Conservation (phyloP, 1,140 invertebrate species). For the Homarus americanus region DNA sequence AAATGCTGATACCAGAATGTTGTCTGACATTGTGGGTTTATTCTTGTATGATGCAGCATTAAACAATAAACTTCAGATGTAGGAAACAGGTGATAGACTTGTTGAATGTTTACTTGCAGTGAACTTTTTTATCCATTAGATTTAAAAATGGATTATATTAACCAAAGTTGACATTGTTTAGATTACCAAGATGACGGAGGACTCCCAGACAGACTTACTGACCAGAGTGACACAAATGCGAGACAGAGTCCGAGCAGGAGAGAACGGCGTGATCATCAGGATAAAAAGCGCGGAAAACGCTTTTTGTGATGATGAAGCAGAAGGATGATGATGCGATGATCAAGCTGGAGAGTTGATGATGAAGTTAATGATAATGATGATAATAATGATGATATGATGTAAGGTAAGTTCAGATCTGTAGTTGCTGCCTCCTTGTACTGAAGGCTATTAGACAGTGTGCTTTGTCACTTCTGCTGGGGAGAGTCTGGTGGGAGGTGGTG, state of each 20-base stretch:
- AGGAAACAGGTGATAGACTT: too few relatives aligned
- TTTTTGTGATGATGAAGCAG: conserved; percentile 67
- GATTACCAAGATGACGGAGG: conserved; percentile 13
- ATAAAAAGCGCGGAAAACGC: conserved; percentile 68
- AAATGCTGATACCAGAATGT: too few relatives aligned
- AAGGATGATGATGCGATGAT: conserved; percentile 63
- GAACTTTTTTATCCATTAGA: too few relatives aligned
- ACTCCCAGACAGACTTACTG: conserved; percentile 61
- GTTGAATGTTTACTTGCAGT: too few relatives aligned
- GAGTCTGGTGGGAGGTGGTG: too few relatives aligned
- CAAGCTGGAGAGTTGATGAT: conserved; percentile 65
- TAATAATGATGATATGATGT: conserved; percentile 10
- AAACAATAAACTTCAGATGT: too few relatives aligned
- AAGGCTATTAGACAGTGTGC: too few relatives aligned
- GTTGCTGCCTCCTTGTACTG: too few relatives aligned
- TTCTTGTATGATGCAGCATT: too few relatives aligned
- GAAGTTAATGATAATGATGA: conserved; percentile 38
- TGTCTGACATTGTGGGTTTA: too few relatives aligned
- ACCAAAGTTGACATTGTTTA: background rate
- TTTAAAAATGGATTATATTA: too few relatives aligned
- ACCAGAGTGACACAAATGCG: conserved; percentile 67
- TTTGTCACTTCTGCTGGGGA: too few relatives aligned
- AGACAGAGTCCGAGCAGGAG: conserved; percentile 62
- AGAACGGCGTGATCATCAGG: conserved; percentile 58
- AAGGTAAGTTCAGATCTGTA: background rate